Evolutionary conservation across 2,113 vertebrate species (phyloP), one percentile per base, ranked within the genome.

Genomic region (Toxostoma redivivum): DNA sequence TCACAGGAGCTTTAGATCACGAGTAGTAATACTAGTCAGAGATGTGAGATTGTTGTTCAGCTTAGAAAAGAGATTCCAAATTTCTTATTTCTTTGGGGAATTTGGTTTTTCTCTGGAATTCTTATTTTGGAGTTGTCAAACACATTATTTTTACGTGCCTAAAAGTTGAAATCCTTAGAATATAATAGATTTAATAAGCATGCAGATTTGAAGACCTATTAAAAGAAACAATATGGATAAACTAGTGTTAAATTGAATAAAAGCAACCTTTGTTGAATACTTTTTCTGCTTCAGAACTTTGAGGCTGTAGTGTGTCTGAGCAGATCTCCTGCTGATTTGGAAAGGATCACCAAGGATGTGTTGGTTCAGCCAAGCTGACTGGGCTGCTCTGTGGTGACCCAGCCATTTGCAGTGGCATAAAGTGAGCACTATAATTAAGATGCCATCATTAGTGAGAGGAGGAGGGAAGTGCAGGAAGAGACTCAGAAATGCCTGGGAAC

Each of bases 391-490:
- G 9, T 10, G 50, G 44, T 70, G 25, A 88, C 71, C 50, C 65
- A 69, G 50, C 23, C 85, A 61, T 47, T 58, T 66, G 42, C 1
- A 6, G 47, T 51, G 18, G 57, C 21, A 2, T 62, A 72, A 96
- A 93, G 91, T 19, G 42, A 83, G 35, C 31, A 48, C 50, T 25
- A 3, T 88, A 96, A 95, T 94, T 96, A 98, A 95, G 96, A 77
- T 3, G 10, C 69, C 44, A 37, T 72, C 64, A 21, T 80, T 81
- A 95, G 71, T 4, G 25, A 22, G 20, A 82, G 11, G 50, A 81
- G 74, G 71, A 58, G 38, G 30, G 53, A 65, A 71, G 64, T 76
- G 33, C 62, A 81, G 42, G 33, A 86, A 33, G 81, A 90, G 80
- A 76, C 27, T 79, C 37, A 20, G 38, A 71, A 84, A 76, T 35